Evolutionary conservation across 2,113 vertebrate species (phyloP), one percentile per base, ranked within the genome.

Genomic region (Odontophorus gujanensis): DNA sequence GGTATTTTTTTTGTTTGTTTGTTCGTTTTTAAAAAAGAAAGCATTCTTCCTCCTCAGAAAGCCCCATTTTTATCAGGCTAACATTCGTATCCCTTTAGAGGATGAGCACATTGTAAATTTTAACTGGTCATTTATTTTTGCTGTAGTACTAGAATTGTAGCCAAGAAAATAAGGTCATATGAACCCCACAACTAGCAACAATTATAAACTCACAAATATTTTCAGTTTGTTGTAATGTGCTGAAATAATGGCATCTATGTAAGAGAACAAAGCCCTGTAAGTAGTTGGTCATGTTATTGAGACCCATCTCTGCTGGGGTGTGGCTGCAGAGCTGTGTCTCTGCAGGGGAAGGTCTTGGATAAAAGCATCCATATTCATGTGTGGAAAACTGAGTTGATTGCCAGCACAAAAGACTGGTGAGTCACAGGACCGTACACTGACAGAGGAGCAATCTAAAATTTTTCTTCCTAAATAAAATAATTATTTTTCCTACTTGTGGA

Each of bases 251-350:
- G 7, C 71, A 28, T 28, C 30, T 72, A 24, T 30, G 26, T 2
- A 63, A 26, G 12, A 86, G 45, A 80, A 66, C 16, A 36, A 81
- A 40, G 13, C 43, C 36, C 19, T 1, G 0, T 58, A 19, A 38
- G 19, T 13, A 3, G 7, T 34, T 73, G n/a, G 8, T 16, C 8
- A 2, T 5, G 18, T 62, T 74, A 24, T 71, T 81, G 77, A 18
- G n/a, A 22, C 25, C 12, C 5, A 19, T 7, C 22, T 67, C 57
- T 34, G 13, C n/a, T 62, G 42, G 8, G 38, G 16, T 3, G 5
- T 11, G 2, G 6, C 24, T 53, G 22, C 0, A 0, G 8, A 48
- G 6, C 14, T 76, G 3, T 67, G 51, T 38, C 28, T 83, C 53
- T 76, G 36, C 53, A 32, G 38, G 36, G 40, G 19, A 26, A 38